Evolutionary conservation across 2,888 invertebrate genomes (phyloP).

Genomic region (Agonopterix alstromeriana): DNA sequence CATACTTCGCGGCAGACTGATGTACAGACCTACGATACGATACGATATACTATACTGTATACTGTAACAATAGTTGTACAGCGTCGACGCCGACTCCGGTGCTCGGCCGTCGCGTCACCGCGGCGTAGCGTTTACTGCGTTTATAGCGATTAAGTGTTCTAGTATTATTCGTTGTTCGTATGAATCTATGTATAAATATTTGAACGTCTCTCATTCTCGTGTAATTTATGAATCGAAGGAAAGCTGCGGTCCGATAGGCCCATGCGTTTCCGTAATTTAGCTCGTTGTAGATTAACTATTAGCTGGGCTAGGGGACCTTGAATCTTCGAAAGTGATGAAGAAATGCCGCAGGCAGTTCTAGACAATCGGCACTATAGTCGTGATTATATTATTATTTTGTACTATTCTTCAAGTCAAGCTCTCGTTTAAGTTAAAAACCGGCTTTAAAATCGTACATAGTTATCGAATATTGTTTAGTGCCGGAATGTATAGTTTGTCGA

Average conservation of each 20-base stretch:
- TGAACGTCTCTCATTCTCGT: constrained; percentile 74
- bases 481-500: constrained; percentile 71
- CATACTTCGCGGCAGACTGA: constrained; percentile 64
- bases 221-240: constrained; percentile 73
- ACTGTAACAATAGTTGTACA: constrained; percentile 64
- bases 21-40: constrained; percentile 59
- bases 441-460: constrained; percentile 70
- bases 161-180: constrained; percentile 77
- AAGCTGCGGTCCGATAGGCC: constrained; percentile 47
- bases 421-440: constrained; percentile 72
- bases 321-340: constrained; percentile 63
- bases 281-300: constrained; percentile 73
- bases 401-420: constrained; percentile 69
- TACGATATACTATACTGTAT: constrained; percentile 25
- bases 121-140: constrained; percentile 56
- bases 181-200: constrained; percentile 77
- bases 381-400: constrained; percentile 67
- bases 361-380: constrained; percentile 77
- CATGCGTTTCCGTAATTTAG: constrained; percentile 66
- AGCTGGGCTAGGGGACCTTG: constrained; percentile 78
- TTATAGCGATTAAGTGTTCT: constrained; percentile 70
- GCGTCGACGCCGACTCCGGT: constrained; percentile 57
- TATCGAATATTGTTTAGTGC: constrained; percentile 70
- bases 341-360: constrained; percentile 72
- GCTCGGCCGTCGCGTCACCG: constrained; percentile 62